Percentiles rank a stretch among this genome's conserved stretches.
These are phyloP conservation scores for Kryptolebias marmoratus DNA, from an alignment of 2,113 vertebrate species.

Conservation along the genomic window DNA sequence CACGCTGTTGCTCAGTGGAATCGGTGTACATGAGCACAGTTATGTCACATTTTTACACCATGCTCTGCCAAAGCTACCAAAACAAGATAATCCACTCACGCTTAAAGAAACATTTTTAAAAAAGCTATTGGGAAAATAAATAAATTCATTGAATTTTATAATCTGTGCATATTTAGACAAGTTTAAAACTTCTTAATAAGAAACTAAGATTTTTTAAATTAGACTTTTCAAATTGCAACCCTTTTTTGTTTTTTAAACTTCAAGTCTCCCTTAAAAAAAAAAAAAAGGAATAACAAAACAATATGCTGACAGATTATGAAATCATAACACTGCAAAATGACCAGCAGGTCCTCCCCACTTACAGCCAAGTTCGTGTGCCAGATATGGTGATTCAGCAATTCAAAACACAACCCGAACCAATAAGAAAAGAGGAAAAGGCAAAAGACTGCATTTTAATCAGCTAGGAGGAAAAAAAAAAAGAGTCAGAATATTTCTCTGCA, in stretches of 20 bases:
- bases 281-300: background rate
- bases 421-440: slow-evolving; percentile 17
- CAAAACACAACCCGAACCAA: slow-evolving; percentile 36
- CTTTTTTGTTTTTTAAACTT: no score
- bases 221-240: no score
- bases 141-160: background rate
- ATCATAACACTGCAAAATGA: no score
- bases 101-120: background rate
- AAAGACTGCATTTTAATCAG: slow-evolving; percentile 51
- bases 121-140: no score
- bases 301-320: background rate
- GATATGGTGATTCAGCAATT: slow-evolving; percentile 58
- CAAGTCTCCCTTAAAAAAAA: no score
- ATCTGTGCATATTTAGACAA: background rate
- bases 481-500: slow-evolving; percentile 13
- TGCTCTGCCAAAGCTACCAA: slow-evolving; percentile 6
- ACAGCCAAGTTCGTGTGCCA: slow-evolving; percentile 34
- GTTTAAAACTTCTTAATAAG: background rate
- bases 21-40: slow-evolving; percentile 26
- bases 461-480: slow-evolving; percentile 30
- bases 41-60: slow-evolving; percentile 41
- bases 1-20: slow-evolving; percentile 52
- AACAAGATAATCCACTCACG: background rate
- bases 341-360: slow-evolving; percentile 18
- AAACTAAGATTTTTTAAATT: no score